These are phyloP conservation scores for Venustaconcha ellipsiformis DNA, from an alignment of 1,140 invertebrate species.

Conservation along the genomic window DNA sequence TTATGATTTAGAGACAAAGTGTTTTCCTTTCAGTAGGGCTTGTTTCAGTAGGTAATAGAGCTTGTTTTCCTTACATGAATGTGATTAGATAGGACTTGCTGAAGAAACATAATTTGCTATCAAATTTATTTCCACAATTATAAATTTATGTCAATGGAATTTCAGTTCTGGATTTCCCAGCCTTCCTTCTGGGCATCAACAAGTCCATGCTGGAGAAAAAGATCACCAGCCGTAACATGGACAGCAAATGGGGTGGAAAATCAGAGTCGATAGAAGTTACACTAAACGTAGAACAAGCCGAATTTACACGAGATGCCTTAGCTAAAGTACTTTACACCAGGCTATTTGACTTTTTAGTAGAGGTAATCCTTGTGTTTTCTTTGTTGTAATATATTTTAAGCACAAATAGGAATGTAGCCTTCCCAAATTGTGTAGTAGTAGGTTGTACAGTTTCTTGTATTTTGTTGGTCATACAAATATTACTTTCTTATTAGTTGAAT, in stretches of 20 bases:
- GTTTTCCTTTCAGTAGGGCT: too few relatives aligned
- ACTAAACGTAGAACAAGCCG: constrained; percentile 73
- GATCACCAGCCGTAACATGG: constrained; percentile 77
- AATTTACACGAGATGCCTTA: constrained; percentile 78
- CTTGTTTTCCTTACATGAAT: too few relatives aligned
- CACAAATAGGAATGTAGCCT: too few relatives aligned
- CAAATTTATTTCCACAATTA: not conserved
- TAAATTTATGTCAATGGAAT: constrained; percentile 16
- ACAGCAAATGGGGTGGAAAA: constrained; percentile 81
- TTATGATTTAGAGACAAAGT: too few relatives aligned
- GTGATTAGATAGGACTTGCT: too few relatives aligned
- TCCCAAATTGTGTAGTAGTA: too few relatives aligned
- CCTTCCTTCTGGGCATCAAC: constrained; percentile 77
- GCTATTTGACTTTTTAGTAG: constrained; percentile 80
- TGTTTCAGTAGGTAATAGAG: too few relatives aligned
- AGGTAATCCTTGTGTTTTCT: constrained; percentile 67
- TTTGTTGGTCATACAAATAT: too few relatives aligned
- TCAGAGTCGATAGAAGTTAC: constrained; percentile 77
- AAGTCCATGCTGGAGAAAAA: constrained; percentile 75
- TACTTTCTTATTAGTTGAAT: too few relatives aligned
- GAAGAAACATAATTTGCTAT: not conserved
- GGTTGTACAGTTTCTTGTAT: too few relatives aligned
- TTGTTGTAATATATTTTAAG: too few relatives aligned
- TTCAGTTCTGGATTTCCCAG: constrained; percentile 77
- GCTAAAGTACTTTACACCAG: constrained; percentile 79